These are phyloP conservation scores for Magallana gigas DNA, from an alignment of 1,140 invertebrate genomes.

Conservation along the genomic window DNA sequence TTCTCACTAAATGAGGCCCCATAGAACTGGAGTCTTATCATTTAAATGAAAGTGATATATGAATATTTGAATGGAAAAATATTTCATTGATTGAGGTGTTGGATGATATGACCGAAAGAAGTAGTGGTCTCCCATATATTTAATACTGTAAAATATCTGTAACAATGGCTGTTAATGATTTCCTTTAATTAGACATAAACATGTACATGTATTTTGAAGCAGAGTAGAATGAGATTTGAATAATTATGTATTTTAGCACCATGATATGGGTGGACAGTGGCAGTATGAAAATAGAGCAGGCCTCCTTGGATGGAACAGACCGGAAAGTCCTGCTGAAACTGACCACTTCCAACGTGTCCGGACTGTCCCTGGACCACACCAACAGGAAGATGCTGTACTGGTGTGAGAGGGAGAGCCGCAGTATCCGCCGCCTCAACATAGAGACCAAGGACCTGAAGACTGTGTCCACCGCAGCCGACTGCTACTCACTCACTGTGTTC, in stretches of 20 bases:
- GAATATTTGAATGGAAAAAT: too few relatives aligned
- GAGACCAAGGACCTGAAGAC: background rate
- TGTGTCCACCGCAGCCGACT: background rate
- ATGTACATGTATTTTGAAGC: too few relatives aligned
- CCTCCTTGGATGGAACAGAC: slow-evolving; percentile 94
- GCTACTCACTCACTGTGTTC: slow-evolving; percentile 71
- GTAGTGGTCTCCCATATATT: too few relatives aligned
- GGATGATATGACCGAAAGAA: too few relatives aligned
- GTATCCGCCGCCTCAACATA: background rate
- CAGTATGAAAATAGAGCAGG: slow-evolving; percentile 90
- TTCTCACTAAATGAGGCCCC: too few relatives aligned
- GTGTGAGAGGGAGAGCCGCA: slow-evolving; percentile 84
- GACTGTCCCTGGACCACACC: slow-evolving; percentile 84
- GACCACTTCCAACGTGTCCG: slow-evolving; percentile 81
- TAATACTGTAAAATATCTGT: too few relatives aligned
- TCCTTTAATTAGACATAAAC: too few relatives aligned
- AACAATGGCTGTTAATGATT: too few relatives aligned
- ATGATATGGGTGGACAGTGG: slow-evolving; percentile 26
- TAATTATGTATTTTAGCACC: background rate
- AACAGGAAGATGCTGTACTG: slow-evolving; percentile 93
- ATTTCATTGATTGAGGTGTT: too few relatives aligned
- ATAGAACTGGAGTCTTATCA: too few relatives aligned
- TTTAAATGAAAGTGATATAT: too few relatives aligned
- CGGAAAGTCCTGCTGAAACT: slow-evolving; percentile 82
- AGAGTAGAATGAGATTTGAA: too few relatives aligned